Conservation (phyloP, 37 sponge, comb jelly and placozoan genomes). For the Aplysina aerophoba region DNA sequence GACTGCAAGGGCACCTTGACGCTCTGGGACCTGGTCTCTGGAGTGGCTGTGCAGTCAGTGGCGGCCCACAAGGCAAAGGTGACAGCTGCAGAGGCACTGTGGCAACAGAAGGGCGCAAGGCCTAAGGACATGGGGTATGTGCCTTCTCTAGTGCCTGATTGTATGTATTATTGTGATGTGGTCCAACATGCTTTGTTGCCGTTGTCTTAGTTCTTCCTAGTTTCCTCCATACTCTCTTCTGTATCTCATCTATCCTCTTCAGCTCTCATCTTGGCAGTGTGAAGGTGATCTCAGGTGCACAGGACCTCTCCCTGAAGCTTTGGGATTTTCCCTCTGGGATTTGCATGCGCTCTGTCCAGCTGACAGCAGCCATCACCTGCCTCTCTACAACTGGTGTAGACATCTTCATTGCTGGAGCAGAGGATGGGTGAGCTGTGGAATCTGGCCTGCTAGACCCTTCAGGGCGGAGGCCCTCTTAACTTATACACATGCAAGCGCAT, state of each 20-base stretch:
- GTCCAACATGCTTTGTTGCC: too few relatives aligned
- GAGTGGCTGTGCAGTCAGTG: conserved; percentile 22
- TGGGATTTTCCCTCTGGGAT: conserved; percentile 41
- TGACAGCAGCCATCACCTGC: neutral
- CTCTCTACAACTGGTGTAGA: neutral
- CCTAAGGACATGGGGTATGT: conserved; percentile 14
- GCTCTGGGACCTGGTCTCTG: conserved; percentile 63
- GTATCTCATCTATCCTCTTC: neutral
- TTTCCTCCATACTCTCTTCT: neutral
- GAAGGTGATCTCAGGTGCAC: conserved; percentile 27
- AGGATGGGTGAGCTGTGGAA: conserved; percentile 12
- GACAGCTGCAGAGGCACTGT: neutral
- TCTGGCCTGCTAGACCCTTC: neutral
- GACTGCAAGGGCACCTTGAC: conserved; percentile 28
- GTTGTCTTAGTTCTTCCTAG: too few relatives aligned
- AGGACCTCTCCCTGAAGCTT: conserved; percentile 32
- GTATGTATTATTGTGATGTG: neutral
- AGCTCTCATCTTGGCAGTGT: too few relatives aligned
- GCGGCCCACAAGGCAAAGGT: conserved; percentile 11
- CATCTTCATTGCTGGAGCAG: conserved; percentile 17
- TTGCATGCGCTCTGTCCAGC: conserved; percentile 18
- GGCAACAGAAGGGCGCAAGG: neutral
- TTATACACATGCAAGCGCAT: conserved; percentile 14
- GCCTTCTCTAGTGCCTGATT: conserved; percentile 9
- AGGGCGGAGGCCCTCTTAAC: neutral